phyloP scores from a whole-genome alignment of 2,797 vertebrate species.

The Sebastes steindachneri region DNA sequence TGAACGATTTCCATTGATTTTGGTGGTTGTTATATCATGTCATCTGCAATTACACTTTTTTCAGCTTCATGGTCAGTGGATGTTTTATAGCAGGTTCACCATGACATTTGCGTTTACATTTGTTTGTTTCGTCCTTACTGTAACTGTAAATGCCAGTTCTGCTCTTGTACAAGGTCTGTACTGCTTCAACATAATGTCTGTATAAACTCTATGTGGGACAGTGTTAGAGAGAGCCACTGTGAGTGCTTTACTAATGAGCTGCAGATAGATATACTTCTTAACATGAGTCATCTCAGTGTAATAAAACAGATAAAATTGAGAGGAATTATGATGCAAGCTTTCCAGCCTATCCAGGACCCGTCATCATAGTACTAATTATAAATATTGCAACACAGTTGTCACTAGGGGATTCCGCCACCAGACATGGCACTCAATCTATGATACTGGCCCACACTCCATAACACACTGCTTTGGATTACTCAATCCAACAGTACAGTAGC shows the following conservation, averaged over 20 bases:
- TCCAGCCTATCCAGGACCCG: background rate
- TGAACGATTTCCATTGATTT: too few species aligned
- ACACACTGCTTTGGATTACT: conserved; percentile 23
- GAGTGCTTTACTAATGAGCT: conserved; percentile 1
- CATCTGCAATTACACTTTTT: too few species aligned
- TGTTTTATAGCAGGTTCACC: background rate
- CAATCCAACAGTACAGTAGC: conserved; percentile 15
- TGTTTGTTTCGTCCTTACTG: background rate
- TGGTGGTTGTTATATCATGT: too few species aligned
- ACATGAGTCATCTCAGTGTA: background rate
- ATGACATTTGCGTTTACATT: background rate
- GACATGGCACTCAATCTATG: conserved; percentile 7
- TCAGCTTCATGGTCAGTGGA: too few species aligned
- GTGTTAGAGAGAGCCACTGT: background rate
- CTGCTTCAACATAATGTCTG: background rate
- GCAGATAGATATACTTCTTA: background rate
- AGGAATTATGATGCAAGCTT: background rate
- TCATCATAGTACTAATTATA: conserved; percentile 18
- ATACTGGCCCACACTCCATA: conserved; percentile 22
- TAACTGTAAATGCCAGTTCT: background rate
- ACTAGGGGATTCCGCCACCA: conserved; percentile 9
- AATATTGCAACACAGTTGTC: conserved; percentile 16
- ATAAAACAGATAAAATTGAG: background rate
- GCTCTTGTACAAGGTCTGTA: background rate
- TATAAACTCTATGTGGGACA: background rate